Evolutionary conservation across 2,797 vertebrate species (phyloP).

Genomic region (Gouania willdenowi): DNA sequence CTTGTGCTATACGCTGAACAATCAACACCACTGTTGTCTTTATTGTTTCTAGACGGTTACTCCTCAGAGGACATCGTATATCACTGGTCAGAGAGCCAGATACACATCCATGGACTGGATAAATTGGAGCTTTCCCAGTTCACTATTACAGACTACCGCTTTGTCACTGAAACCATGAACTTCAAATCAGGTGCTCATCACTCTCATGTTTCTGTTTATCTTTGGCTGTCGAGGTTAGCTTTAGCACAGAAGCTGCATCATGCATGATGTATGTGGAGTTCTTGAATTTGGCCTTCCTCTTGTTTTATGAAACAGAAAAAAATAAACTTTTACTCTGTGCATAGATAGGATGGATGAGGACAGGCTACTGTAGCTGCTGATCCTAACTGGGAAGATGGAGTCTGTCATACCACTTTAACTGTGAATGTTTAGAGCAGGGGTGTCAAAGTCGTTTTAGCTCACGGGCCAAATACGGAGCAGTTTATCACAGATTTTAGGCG

Average conservation of each 20-base stretch:
- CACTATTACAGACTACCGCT: conserved; percentile 92
- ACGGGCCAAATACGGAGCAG: too few relatives aligned
- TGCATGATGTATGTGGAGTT: conserved; percentile 7
- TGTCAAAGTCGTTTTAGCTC: too few relatives aligned
- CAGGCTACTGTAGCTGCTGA: conserved; percentile 23
- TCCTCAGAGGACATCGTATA: conserved; percentile 96
- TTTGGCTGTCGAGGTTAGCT: neutral
- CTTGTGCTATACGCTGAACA: neutral
- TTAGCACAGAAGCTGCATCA: conserved; percentile 4
- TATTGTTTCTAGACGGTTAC: conserved; percentile 92
- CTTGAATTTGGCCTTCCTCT: conserved; percentile 6
- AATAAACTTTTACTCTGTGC: conserved; percentile 38
- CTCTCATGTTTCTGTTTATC: neutral
- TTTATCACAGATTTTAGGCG: too few relatives aligned
- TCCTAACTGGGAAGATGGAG: conserved; percentile 13
- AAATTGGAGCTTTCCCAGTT: conserved; percentile 96
- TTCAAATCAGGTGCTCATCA: conserved; percentile 88
- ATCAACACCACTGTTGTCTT: too few relatives aligned
- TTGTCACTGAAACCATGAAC: conserved; percentile 91
- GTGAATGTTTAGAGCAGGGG: too few relatives aligned
- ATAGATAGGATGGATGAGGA: conserved; percentile 44
- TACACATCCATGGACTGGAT: conserved; percentile 91
- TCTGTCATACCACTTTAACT: conserved; percentile 2
- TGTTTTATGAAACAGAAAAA: conserved; percentile 17
- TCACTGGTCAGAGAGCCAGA: conserved; percentile 96